A percentile compares a stretch with the other conserved stretches of the same genome.
Conservation (phyloP, 2,888 invertebrate species). For the Chrysina gloriosa region DNA sequence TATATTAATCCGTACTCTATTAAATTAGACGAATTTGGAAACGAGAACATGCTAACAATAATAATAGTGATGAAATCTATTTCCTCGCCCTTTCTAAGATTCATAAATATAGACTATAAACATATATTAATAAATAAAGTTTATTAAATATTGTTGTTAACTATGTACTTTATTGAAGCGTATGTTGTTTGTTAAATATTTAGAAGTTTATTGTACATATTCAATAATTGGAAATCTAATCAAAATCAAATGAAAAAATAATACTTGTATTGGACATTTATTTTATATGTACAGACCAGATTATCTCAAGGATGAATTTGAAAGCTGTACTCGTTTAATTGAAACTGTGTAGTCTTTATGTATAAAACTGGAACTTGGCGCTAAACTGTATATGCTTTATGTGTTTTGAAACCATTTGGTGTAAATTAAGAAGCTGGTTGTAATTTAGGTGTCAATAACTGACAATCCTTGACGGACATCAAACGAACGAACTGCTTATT, state of each 20-base stretch:
- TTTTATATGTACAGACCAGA: slow-evolving; percentile 27
- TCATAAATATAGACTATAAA: no score
- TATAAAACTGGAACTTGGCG: not conserved
- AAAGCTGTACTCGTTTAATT: slow-evolving; percentile 1
- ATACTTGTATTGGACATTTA: not conserved
- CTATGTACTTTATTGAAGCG: not conserved
- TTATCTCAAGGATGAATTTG: slow-evolving; percentile 19
- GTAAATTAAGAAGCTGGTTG: no score
- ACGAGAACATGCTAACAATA: not conserved
- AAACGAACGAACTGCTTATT: not conserved
- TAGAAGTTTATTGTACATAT: not conserved
- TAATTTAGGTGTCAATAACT: no score
- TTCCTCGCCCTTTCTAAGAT: no score
- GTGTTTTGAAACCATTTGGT: no score
- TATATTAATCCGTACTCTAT: no score
- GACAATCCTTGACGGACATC: not conserved
- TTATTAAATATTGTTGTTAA: slow-evolving; percentile 25
- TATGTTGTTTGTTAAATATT: no score
- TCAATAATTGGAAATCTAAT: no score
- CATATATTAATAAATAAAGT: slow-evolving; percentile 32
- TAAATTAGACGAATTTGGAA: no score
- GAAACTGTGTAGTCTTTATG: not conserved
- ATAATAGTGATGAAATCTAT: no score
- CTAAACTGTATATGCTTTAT: no score
- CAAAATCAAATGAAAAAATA: no score